Evolutionary conservation across 2,888 invertebrate species (phyloP).

Genomic region (Drosophila algonquin): DNA sequence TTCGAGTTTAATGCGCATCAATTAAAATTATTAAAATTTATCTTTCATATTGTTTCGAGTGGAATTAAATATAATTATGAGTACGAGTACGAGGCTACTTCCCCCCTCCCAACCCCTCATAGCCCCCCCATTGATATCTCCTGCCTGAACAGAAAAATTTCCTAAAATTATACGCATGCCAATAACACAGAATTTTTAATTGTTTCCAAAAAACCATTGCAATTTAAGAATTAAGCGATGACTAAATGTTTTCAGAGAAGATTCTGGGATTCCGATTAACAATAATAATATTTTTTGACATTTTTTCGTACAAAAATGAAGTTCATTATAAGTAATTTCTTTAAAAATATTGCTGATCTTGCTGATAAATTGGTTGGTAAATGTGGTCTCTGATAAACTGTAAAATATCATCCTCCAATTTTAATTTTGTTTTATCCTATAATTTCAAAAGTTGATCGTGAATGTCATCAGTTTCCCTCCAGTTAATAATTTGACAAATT

Average conservation of each 20-base stretch:
- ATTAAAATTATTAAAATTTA: conserved; percentile 75
- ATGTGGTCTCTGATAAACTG: too few relatives aligned
- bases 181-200: conserved; percentile 2
- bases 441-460: too few relatives aligned
- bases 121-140: conserved; percentile 11
- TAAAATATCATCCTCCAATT: too few relatives aligned
- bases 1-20: conserved; percentile 77
- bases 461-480: too few relatives aligned
- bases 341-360: conserved; percentile 1
- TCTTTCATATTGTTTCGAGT: conserved; percentile 47
- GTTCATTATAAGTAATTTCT: not conserved
- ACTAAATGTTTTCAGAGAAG: not conserved
- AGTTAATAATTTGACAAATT: too few relatives aligned
- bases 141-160: not conserved
- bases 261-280: not conserved
- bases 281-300: not conserved
- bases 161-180: conserved; percentile 11
- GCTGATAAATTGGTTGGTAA: too few relatives aligned
- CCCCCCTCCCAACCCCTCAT: too few relatives aligned
- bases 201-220: not conserved
- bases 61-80: conserved; percentile 73
- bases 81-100: not conserved
- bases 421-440: too few relatives aligned
- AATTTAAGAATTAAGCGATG: not conserved
- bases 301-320: too few relatives aligned